These are phyloP conservation scores for Diorhabda elongata DNA, from an alignment of 1,140 invertebrate species.

Conservation along the genomic window DNA sequence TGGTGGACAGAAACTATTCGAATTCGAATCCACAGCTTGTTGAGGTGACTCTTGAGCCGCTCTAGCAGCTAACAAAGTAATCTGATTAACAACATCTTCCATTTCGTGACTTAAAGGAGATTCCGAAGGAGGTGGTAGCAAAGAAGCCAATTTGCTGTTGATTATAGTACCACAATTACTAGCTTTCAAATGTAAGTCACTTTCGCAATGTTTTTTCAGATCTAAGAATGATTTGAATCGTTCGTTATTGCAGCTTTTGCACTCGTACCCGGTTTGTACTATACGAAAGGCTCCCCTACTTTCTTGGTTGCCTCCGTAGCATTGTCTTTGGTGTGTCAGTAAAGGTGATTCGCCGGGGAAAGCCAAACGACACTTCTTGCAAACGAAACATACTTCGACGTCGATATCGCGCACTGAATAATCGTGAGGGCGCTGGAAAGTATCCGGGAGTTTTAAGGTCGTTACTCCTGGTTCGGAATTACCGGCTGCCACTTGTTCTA, in stretches of 20 bases:
- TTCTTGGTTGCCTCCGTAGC: conserved; percentile 62
- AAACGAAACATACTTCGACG: conserved; percentile 77
- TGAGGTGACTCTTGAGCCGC: conserved; percentile 56
- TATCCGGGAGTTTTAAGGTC: conserved; percentile 58
- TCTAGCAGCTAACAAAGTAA: conserved; percentile 69
- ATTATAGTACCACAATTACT: conserved; percentile 26
- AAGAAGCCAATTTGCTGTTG: conserved; percentile 29
- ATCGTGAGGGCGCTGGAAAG: conserved; percentile 41
- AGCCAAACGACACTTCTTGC: conserved; percentile 79
- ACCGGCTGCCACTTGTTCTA: conserved; percentile 64
- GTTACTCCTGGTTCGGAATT: conserved; percentile 62
- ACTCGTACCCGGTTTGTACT: conserved; percentile 66
- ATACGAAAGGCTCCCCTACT: conserved; percentile 61
- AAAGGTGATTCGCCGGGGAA: conserved; percentile 71
- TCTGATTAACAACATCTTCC: conserved; percentile 80
- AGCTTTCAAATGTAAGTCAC: conserved; percentile 52
- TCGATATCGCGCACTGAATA: conserved; percentile 57
- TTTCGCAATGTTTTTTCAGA: conserved; percentile 65
- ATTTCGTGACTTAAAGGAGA: conserved; percentile 70
- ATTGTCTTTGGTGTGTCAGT: conserved; percentile 66
- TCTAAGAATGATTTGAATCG: conserved; percentile 57
- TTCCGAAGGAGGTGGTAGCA: conserved; percentile 47
- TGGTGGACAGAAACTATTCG: conserved; percentile 53
- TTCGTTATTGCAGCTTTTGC: conserved; percentile 60
- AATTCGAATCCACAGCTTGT: conserved; percentile 45